phyloP scores from a whole-genome alignment of 1,140 invertebrate genomes.

The Rhizoglyphus robini region DNA sequence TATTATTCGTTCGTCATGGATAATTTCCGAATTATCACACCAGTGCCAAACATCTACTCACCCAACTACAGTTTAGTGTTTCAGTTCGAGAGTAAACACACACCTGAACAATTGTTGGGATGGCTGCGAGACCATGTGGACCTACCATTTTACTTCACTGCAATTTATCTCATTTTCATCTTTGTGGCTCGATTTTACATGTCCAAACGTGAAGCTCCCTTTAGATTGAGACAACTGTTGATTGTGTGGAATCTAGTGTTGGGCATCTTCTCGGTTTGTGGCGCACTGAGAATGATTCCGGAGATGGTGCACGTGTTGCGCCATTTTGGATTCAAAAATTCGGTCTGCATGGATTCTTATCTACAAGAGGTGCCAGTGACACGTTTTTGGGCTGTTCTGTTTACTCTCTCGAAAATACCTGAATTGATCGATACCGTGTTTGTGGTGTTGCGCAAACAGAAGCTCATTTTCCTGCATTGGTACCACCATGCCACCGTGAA shows the following conservation, averaged over 20 bases:
- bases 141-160: slow-evolving; percentile 74
- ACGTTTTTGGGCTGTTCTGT: slow-evolving; percentile 2
- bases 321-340: no score
- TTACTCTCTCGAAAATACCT: slow-evolving; percentile 7
- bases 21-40: no score
- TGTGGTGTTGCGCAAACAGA: no score
- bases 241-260: no score
- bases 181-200: slow-evolving; percentile 80
- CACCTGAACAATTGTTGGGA: slow-evolving; percentile 31
- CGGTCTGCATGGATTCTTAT: no score
- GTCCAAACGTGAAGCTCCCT: slow-evolving; percentile 63
- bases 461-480: slow-evolving; percentile 97
- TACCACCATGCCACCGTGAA: slow-evolving; percentile 54
- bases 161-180: slow-evolving; percentile 80
- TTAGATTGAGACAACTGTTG: slow-evolving; percentile 49
- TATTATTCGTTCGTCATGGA: no score
- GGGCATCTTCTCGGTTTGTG: no score
- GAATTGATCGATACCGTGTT: no score
- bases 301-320: no score
- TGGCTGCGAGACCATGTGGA: slow-evolving; percentile 97
- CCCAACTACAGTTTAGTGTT: slow-evolving; percentile 40
- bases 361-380: no score
- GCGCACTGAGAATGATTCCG: no score
- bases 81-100: slow-evolving; percentile 15
- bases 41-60: no score